A percentile compares a stretch with the other conserved stretches of the same genome.
phyloP scores from a whole-genome alignment of 1,140 invertebrate genomes.

The Penaeus vannamei region DNA sequence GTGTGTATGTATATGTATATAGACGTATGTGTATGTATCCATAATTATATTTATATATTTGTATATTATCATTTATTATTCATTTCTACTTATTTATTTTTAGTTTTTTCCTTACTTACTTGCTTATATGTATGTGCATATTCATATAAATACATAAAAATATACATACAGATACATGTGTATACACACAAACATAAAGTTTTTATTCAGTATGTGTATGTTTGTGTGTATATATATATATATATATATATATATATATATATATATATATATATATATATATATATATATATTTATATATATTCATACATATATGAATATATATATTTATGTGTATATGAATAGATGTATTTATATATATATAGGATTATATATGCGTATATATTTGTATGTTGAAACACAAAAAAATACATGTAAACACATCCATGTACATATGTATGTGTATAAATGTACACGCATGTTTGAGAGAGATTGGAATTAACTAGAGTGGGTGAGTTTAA shows the following conservation, averaged over 20 bases:
- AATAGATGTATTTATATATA: not conserved
- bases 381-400: not conserved
- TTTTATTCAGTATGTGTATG: too few species aligned
- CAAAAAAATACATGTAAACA: conserved; percentile 10
- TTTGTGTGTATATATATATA: too few species aligned
- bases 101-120: not conserved
- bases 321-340: not conserved
- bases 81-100: not conserved
- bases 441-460: conserved; percentile 17
- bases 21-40: not conserved
- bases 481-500: not conserved
- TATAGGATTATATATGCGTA: not conserved
- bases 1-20: not conserved
- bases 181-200: too few species aligned
- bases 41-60: not conserved
- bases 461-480: not conserved
- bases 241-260: too few species aligned
- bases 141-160: not conserved
- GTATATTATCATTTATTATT: conserved; percentile 17
- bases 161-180: too few species aligned
- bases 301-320: too few species aligned
- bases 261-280: too few species aligned
- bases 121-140: not conserved
- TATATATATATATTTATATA: conserved; percentile 22
- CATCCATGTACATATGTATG: not conserved